These are phyloP conservation scores for Amphipoea lucens DNA, from an alignment of 2,888 invertebrate species.

Conservation along the genomic window DNA sequence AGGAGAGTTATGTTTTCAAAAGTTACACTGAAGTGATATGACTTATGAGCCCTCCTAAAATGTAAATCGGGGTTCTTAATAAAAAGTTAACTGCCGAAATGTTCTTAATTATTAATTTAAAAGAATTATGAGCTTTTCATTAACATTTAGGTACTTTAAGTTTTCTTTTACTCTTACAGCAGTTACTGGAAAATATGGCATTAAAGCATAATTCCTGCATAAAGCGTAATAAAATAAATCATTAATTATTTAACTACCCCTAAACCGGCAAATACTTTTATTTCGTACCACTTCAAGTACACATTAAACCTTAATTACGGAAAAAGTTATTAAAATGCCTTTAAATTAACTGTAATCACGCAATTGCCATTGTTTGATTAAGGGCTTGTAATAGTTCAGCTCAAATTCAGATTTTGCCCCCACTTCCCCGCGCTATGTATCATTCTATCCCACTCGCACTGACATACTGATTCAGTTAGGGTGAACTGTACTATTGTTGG, in stretches of 20 bases:
- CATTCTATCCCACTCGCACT: no score
- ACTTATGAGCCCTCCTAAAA: neutral
- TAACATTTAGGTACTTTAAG: neutral
- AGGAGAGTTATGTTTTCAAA: neutral
- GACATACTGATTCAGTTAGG: no score
- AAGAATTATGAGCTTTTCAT: slow-evolving; percentile 23
- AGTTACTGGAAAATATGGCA: slow-evolving; percentile 25
- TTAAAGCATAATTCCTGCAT: no score
- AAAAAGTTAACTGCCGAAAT: slow-evolving; percentile 15
- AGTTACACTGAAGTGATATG: neutral
- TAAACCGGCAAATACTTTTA: slow-evolving; percentile 16
- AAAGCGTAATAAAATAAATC: slow-evolving; percentile 44
- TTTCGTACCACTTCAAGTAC: slow-evolving; percentile 9
- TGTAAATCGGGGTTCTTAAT: neutral
- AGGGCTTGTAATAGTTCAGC: no score
- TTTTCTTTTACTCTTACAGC: slow-evolving; percentile 16
- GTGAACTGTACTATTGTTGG: no score
- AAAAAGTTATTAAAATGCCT: neutral
- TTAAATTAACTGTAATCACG: slow-evolving; percentile 29
- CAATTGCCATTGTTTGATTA: slow-evolving; percentile 49
- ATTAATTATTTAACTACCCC: slow-evolving; percentile 34
- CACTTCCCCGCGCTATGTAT: no score
- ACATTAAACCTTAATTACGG: neutral
- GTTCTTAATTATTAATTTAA: slow-evolving; percentile 20
- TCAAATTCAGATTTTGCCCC: no score